Conservation (phyloP, 2,888 invertebrate genomes). For the Cataglyphis altisquamis region DNA sequence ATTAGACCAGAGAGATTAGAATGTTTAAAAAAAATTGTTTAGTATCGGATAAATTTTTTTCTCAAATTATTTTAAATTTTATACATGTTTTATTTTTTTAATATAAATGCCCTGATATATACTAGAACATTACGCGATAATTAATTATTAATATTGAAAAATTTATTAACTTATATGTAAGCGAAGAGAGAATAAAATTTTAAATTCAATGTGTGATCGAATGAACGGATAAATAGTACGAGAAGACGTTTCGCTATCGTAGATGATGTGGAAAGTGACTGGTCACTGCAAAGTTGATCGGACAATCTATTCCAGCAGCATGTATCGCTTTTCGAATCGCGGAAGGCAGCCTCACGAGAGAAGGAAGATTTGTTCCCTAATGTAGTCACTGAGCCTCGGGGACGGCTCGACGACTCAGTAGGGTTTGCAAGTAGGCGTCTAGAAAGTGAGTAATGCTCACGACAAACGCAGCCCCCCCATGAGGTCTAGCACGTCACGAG, state of each 20-base stretch:
- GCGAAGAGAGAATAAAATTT: background rate
- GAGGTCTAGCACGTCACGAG: conserved; percentile 50
- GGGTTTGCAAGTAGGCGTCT: conserved; percentile 82
- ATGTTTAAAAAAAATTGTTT: background rate
- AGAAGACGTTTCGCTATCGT: conserved; percentile 4
- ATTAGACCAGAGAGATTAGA: background rate
- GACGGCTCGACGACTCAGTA: conserved; percentile 72
- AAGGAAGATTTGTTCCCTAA: conserved; percentile 85
- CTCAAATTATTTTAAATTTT: conserved; percentile 11
- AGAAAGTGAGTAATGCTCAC: conserved; percentile 86
- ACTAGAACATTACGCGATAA: background rate
- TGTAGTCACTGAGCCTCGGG: conserved; percentile 84
- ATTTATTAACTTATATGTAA: background rate
- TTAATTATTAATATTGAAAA: background rate
- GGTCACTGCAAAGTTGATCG: conserved; percentile 40
- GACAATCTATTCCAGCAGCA: conserved; percentile 36
- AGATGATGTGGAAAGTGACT: conserved; percentile 60
- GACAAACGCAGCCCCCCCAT: conserved; percentile 85
- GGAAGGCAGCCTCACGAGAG: conserved; percentile 59
- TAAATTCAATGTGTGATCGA: conserved; percentile 7
- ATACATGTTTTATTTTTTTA: no score
- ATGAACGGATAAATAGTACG: conserved; percentile 23
- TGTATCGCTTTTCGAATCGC: conserved; percentile 37
- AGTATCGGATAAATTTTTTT: background rate
- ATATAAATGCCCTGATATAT: no score